These are phyloP conservation scores for Antigone vipio DNA, from an alignment of 2,113 vertebrate species.

Conservation along the genomic window DNA sequence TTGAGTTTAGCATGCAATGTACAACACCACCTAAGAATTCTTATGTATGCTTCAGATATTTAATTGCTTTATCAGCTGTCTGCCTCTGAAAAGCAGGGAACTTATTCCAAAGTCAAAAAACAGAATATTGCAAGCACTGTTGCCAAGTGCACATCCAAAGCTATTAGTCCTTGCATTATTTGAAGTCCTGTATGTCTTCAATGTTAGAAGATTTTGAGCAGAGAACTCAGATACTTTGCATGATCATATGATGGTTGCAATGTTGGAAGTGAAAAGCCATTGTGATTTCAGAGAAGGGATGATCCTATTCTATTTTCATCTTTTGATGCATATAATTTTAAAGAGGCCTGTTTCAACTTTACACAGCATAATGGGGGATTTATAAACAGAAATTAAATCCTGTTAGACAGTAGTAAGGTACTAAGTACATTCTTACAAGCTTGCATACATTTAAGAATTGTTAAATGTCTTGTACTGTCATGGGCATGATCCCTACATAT, in stretches of 20 bases:
- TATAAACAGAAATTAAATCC: neutral
- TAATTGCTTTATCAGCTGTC: conserved; percentile 30
- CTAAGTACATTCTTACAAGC: neutral
- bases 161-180: neutral
- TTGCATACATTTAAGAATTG: neutral
- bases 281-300: neutral
- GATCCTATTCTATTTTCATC: neutral
- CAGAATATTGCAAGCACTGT: neutral
- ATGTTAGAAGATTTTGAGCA: neutral
- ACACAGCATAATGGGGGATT: neutral
- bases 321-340: neutral
- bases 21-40: neutral
- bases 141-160: neutral
- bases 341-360: neutral
- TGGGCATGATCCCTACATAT: neutral
- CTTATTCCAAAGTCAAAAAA: neutral
- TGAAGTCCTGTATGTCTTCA: neutral
- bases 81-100: neutral
- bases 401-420: neutral
- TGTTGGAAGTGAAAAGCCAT: neutral
- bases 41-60: neutral
- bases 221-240: neutral
- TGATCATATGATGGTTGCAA: neutral
- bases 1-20: neutral
- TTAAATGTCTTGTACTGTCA: neutral